phyloP scores from a whole-genome alignment of 2,113 vertebrate species.

The Hucho hucho region DNA sequence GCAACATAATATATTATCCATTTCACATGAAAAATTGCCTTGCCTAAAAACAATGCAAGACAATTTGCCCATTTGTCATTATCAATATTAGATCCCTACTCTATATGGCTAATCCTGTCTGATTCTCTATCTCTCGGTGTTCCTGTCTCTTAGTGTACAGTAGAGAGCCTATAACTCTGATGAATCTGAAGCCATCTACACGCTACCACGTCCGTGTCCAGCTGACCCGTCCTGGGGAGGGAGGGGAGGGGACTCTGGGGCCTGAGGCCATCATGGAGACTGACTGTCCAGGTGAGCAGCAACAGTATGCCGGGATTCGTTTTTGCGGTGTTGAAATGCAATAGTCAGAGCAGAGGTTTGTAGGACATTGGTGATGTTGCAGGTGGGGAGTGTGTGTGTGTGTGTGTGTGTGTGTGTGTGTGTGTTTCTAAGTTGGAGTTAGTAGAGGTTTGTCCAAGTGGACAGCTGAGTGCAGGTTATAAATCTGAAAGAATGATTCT shows the following conservation, averaged over 20 bases:
- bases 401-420: constrained; percentile 7
- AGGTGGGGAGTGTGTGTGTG: constrained; percentile 36
- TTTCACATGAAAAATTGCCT: too few relatives aligned
- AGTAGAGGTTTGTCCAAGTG: not conserved
- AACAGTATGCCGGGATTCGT: too few relatives aligned
- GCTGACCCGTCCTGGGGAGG: constrained; percentile 86
- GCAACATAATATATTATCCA: too few relatives aligned
- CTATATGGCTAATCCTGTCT: not conserved
- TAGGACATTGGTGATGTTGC: constrained; percentile 30
- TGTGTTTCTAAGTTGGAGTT: not conserved
- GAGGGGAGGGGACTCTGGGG: constrained; percentile 84
- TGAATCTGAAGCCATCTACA: constrained; percentile 89
- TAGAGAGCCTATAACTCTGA: constrained; percentile 85
- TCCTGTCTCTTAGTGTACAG: constrained; percentile 77
- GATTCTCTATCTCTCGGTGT: not conserved
- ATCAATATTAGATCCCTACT: too few relatives aligned
- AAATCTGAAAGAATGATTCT: too few relatives aligned
- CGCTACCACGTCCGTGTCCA: constrained; percentile 84
- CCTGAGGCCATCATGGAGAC: constrained; percentile 89
- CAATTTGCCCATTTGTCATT: too few relatives aligned
- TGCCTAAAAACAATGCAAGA: too few relatives aligned
- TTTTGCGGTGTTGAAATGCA: too few relatives aligned
- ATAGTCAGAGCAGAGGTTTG: not conserved
- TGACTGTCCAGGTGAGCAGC: constrained; percentile 85
- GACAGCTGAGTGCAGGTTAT: too few relatives aligned